These are phyloP conservation scores for Albula glossodonta DNA, from an alignment of 2,113 vertebrate species.

Conservation along the genomic window DNA sequence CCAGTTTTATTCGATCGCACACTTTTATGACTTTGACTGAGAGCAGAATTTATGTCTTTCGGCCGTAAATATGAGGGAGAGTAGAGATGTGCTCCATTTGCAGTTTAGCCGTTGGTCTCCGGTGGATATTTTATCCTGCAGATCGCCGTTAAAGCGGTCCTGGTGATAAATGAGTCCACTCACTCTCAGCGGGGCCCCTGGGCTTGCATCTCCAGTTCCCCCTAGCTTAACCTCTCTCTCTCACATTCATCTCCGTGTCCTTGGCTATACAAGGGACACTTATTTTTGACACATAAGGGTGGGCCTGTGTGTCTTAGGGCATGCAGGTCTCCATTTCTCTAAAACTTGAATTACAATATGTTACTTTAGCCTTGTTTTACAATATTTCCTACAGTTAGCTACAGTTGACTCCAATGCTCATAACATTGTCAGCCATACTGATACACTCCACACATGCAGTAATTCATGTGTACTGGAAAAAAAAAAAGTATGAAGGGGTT, in stretches of 20 bases:
- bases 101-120: neutral
- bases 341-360: neutral
- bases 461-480: neutral
- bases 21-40: neutral
- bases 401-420: neutral
- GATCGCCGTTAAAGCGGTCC: neutral
- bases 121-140: neutral
- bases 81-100: neutral
- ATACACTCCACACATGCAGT: neutral
- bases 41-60: conserved; percentile 9
- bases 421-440: neutral
- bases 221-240: too few species aligned
- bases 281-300: neutral
- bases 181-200: neutral
- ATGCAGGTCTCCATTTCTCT: neutral
- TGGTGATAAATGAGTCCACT: neutral
- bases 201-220: neutral
- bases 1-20: neutral
- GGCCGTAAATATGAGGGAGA: conserved; percentile 25
- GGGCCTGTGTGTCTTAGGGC: neutral
- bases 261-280: neutral
- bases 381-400: neutral
- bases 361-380: neutral
- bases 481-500: neutral
- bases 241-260: too few species aligned